These are phyloP conservation scores for Sander vitreus DNA, from an alignment of 2,113 vertebrate genomes.

Conservation along the genomic window DNA sequence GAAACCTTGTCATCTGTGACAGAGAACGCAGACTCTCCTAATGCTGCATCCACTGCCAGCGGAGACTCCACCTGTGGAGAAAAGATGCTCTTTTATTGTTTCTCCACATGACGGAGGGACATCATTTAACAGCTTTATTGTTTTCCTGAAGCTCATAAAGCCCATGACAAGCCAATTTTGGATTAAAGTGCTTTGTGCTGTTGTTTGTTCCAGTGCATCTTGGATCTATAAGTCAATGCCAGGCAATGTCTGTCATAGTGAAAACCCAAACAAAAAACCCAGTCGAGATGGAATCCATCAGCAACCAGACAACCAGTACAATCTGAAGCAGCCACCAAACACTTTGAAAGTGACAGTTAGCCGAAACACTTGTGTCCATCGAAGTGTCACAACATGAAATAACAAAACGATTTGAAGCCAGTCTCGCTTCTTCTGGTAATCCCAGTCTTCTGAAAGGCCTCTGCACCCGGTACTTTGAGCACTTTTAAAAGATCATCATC, in stretches of 20 bases:
- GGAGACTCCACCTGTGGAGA: conserved; percentile 93
- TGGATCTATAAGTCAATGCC: conserved; percentile 38
- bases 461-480: conserved; percentile 44
- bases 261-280: conserved; percentile 1
- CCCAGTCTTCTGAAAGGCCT: conserved; percentile 33
- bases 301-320: conserved; percentile 23
- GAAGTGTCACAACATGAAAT: conserved; percentile 45
- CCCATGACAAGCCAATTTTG: conserved; percentile 65
- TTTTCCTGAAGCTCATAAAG: conserved; percentile 66
- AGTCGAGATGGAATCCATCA: conserved; percentile 52
- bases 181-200: conserved; percentile 59
- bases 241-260: conserved; percentile 46
- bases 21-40: conserved; percentile 90
- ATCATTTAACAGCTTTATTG: conserved; percentile 63
- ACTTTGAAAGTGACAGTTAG: conserved; percentile 47
- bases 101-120: conserved; percentile 41
- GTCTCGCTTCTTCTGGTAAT: conserved; percentile 11
- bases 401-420: conserved; percentile 22
- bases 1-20: conserved; percentile 97
- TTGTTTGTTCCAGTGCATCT: conserved; percentile 43
- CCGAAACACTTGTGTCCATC: conserved; percentile 49
- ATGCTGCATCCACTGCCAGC: conserved; percentile 88
- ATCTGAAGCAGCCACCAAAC: neutral
- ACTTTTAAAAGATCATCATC: conserved; percentile 60
- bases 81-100: conserved; percentile 44